Evolutionary conservation across 2,113 vertebrate genomes (phyloP).

Genomic region (Corythoichthys intestinalis): DNA sequence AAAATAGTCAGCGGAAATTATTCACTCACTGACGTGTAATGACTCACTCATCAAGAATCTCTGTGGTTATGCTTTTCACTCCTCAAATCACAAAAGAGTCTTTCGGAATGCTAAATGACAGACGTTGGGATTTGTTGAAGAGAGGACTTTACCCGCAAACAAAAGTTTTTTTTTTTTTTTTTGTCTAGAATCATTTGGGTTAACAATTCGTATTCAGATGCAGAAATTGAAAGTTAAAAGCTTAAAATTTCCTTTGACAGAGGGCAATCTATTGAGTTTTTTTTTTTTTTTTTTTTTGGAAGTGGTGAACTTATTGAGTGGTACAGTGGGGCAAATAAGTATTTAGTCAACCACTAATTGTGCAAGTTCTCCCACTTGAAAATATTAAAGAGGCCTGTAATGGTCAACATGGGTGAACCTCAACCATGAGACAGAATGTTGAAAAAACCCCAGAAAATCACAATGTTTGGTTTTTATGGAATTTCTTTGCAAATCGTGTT

Average conservation of each 20-base stretch:
- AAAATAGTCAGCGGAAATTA: constrained; percentile 31
- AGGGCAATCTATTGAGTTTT: too few species aligned
- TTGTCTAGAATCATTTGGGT: background rate
- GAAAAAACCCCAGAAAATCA: too few species aligned
- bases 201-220: background rate
- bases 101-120: background rate
- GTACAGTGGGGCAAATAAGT: too few species aligned
- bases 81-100: background rate
- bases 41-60: constrained; percentile 29
- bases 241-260: too few species aligned
- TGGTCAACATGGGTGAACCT: too few species aligned
- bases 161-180: background rate
- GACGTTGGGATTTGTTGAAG: background rate
- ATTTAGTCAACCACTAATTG: too few species aligned
- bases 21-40: constrained; percentile 34
- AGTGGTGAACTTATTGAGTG: too few species aligned
- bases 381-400: too few species aligned
- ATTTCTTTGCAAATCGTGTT: too few species aligned
- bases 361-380: too few species aligned
- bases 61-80: constrained; percentile 12
- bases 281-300: background rate
- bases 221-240: background rate
- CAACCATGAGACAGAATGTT: too few species aligned
- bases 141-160: background rate
- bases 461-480: too few species aligned